A percentile compares a stretch with the other conserved stretches of the same genome.
Conservation (phyloP, 2,113 vertebrate genomes). For the Asarcornis scutulata region DNA sequence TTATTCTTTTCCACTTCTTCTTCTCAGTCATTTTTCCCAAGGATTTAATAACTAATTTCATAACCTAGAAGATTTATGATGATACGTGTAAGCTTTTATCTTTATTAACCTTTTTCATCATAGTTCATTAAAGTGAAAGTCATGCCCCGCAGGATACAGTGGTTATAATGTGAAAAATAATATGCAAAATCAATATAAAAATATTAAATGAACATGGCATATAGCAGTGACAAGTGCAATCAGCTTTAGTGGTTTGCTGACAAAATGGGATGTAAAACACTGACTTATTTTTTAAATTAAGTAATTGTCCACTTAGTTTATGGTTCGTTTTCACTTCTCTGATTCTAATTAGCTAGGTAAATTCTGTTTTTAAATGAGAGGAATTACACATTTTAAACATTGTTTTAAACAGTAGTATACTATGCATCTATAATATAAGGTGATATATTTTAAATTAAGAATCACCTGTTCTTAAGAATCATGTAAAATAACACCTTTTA, state of each 20-base stretch:
- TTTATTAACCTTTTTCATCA: neutral
- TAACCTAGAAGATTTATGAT: neutral
- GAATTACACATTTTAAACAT: neutral
- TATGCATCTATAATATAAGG: neutral
- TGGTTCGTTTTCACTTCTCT: slow-evolving; percentile 22
- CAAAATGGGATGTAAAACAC: neutral
- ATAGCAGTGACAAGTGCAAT: neutral
- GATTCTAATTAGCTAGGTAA: neutral
- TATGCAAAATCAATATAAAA: neutral
- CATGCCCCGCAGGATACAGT: neutral
- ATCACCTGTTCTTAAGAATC: too few species aligned
- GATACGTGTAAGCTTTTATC: neutral
- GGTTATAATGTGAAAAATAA: neutral
- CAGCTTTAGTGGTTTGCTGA: neutral
- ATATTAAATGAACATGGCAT: neutral
- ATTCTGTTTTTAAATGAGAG: neutral
- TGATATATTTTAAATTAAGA: neutral
- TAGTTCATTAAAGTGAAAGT: neutral
- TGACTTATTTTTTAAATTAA: neutral
- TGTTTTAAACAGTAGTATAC: neutral
- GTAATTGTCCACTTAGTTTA: neutral
- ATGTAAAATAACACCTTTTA: neutral
- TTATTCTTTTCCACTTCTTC: neutral
- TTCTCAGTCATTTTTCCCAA: neutral
- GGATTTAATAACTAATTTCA: neutral